Conservation (phyloP, 1,140 invertebrate species). For the Notospermus geniculatus region DNA sequence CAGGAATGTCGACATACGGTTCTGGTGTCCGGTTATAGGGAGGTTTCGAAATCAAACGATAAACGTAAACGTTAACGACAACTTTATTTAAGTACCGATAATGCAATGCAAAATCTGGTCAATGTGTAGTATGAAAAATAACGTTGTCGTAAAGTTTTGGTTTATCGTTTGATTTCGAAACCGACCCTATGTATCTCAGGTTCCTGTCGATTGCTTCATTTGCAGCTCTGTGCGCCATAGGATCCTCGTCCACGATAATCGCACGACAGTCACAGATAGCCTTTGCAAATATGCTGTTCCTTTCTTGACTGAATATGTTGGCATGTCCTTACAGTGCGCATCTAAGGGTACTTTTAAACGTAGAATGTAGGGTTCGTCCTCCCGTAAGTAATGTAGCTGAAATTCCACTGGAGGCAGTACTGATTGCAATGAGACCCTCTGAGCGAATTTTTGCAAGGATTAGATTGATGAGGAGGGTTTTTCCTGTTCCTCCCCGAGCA, state of each 20-base stretch:
- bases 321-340: slow-evolving; percentile 49
- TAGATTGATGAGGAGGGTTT: slow-evolving; percentile 27
- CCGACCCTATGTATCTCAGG: slow-evolving; percentile 44
- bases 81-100: too few relatives aligned
- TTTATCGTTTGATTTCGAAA: too few relatives aligned
- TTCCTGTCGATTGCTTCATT: slow-evolving; percentile 11
- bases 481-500: slow-evolving; percentile 48
- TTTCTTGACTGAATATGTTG: slow-evolving; percentile 10
- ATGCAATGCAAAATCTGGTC: too few relatives aligned
- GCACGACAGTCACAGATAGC: not conserved
- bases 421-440: slow-evolving; percentile 21
- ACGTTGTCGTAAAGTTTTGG: too few relatives aligned
- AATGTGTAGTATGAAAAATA: too few relatives aligned
- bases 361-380: slow-evolving; percentile 24
- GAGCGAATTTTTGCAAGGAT: slow-evolving; percentile 26
- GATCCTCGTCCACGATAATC: not conserved
- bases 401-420: slow-evolving; percentile 29
- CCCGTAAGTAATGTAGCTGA: slow-evolving; percentile 23
- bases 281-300: not conserved
- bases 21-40: slow-evolving; percentile 27
- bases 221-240: not conserved
- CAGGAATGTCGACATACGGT: slow-evolving; percentile 43
- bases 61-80: too few relatives aligned
- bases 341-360: slow-evolving; percentile 30
- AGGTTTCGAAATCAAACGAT: too few relatives aligned